Evolutionary conservation across 2,113 vertebrate species (phyloP).

Genomic region (Hemichromis elongatus): DNA sequence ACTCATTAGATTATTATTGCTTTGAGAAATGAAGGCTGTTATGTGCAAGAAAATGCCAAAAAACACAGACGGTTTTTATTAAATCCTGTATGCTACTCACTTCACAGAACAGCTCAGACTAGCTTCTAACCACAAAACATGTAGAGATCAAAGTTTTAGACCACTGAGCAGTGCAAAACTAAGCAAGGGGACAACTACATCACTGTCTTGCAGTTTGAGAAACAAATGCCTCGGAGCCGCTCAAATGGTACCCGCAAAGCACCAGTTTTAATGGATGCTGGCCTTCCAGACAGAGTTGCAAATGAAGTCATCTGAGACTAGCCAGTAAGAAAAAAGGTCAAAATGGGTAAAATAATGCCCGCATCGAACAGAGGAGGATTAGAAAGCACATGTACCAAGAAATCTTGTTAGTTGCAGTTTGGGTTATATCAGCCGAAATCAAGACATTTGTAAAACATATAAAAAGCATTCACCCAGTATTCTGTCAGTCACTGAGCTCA

Average conservation of each 20-base stretch:
- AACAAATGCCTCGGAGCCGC: neutral
- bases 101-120: neutral
- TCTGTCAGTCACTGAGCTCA: neutral
- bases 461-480: neutral
- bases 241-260: neutral
- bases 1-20: neutral
- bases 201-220: neutral
- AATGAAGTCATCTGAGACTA: neutral
- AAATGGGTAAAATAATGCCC: neutral
- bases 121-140: neutral
- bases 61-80: neutral
- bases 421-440: neutral
- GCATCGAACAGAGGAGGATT: neutral
- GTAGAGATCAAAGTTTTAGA: neutral
- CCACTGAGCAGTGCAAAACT: neutral
- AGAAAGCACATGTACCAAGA: neutral
- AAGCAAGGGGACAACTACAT: neutral
- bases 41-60: neutral
- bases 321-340: neutral
- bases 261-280: neutral
- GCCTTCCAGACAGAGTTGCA: neutral
- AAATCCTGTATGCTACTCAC: neutral
- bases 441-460: neutral
- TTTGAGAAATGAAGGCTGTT: neutral
- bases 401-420: neutral